Conservation (phyloP, 1,140 invertebrate genomes). For the Heliconius congener region DNA sequence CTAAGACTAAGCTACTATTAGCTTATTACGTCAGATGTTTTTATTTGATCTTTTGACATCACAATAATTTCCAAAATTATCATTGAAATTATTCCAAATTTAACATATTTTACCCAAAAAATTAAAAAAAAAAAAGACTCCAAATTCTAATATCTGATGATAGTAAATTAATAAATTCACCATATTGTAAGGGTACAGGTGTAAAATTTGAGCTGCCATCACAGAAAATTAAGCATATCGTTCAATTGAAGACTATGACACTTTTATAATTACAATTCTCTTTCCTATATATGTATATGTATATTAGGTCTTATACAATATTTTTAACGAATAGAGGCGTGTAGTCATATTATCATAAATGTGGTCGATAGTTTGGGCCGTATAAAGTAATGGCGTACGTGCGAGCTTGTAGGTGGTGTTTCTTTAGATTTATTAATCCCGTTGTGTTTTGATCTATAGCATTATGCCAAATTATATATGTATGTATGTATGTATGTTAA, state of each 20-base stretch:
- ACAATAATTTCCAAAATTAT: background rate
- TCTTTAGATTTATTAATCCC: conserved; percentile 29
- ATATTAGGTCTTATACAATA: conserved; percentile 77
- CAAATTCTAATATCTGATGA: conserved; percentile 25
- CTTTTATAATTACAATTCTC: conserved; percentile 75
- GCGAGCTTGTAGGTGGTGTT: conserved; percentile 47
- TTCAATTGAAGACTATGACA: conserved; percentile 76
- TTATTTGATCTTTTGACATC: background rate
- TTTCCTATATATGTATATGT: conserved; percentile 65
- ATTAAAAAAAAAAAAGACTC: background rate
- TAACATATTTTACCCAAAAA: too few species aligned
- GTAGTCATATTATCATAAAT: conserved; percentile 37
- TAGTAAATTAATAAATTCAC: conserved; percentile 20
- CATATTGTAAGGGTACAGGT: conserved; percentile 36
- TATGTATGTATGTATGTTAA: background rate
- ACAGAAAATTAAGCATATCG: conserved; percentile 78
- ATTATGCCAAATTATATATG: conserved; percentile 14
- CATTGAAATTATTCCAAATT: background rate
- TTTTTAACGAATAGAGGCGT: conserved; percentile 59
- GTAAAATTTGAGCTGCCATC: conserved; percentile 68
- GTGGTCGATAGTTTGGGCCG: conserved; percentile 43
- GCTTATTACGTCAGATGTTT: conserved; percentile 22
- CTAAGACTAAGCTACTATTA: conserved; percentile 23
- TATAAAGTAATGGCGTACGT: conserved; percentile 40
- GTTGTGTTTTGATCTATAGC: background rate